Evolutionary conservation across 2,888 invertebrate species (phyloP), one percentile per base, ranked within the genome.

Genomic region (Abscondita cerata): DNA sequence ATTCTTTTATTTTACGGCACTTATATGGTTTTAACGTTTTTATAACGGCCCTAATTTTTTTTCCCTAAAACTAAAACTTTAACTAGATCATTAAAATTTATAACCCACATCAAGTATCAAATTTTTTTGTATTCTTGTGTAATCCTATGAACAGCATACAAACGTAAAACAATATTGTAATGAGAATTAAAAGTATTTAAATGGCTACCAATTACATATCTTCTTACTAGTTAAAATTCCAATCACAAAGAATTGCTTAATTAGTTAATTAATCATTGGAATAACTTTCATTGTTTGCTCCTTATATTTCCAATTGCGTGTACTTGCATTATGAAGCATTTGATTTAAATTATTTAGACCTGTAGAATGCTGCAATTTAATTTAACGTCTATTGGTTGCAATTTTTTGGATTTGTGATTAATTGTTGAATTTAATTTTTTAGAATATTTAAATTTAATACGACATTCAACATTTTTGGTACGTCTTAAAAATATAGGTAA

Each of bases 211-310:
- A 59, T 59, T 59, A 60, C 54, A 51, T 54, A 60, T 54, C 60
- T 60, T 55, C 67, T 62, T 58, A 61, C 67, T 68, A 68, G 67
- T 68, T 68, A 66, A 67, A 62, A 67, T 67, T 66, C 67, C 69
- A 65, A 59, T 64, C 57, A 59, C 50, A 62, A 60, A 56, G 59
- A 66, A 62, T 65, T 62, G 55, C 66, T 66, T 66, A 66, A 66
- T 66, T 64, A 64, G 61, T 59, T 60, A 46, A 53, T 60, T 54
- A 60, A 60, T 55, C 44, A 40, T 51, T 60, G 60, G 54, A 60
- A 60, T 60, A 60, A 55, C 60, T 54, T 50, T 60, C 54, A 54
- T 60, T 54, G 50, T 60, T 55, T 52, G 53, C 53, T 31, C 50
- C 34, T 58, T 41, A 46, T 52, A 52, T 58, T 58, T n/a, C n/a